Percentiles rank a stretch among this genome's conserved stretches.
Conservation (phyloP, 1,140 invertebrate species). For the Hetaerina americana region DNA sequence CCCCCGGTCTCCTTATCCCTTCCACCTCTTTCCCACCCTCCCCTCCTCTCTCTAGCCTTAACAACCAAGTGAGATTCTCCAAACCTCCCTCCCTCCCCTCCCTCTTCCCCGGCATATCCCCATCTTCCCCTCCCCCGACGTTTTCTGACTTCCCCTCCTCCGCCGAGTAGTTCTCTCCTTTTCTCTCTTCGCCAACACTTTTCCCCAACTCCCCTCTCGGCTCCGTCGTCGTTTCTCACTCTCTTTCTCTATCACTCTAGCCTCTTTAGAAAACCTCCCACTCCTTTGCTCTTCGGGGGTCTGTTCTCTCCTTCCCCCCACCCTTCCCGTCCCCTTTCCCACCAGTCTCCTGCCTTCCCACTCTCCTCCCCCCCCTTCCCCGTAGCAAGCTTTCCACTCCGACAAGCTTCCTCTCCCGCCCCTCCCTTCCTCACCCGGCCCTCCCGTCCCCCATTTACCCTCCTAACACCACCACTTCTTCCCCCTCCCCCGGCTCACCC, state of each 20-base stretch:
- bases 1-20: neutral
- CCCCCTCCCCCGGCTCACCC: no score
- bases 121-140: no score
- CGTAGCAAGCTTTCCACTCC: neutral
- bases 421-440: neutral
- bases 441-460: neutral
- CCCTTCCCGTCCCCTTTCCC: neutral
- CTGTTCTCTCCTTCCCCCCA: neutral
- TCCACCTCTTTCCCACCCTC: neutral
- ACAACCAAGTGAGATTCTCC: neutral
- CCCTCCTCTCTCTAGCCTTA: neutral
- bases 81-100: no score
- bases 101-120: no score
- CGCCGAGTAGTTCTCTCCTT: no score
- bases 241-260: neutral
- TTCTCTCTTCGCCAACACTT: no score
- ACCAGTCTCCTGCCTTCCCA: no score
- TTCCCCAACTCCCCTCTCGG: no score
- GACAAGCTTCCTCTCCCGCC: neutral
- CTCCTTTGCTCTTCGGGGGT: neutral
- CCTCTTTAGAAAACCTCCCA: neutral
- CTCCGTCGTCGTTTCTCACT: no score
- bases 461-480: no score
- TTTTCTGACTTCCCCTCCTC: no score
- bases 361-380: no score